Percentiles rank a stretch among this genome's conserved stretches.
phyloP scores from a whole-genome alignment of 64 coral and sea anemone genomes.

The Hydrozoanthus tunicans region DNA sequence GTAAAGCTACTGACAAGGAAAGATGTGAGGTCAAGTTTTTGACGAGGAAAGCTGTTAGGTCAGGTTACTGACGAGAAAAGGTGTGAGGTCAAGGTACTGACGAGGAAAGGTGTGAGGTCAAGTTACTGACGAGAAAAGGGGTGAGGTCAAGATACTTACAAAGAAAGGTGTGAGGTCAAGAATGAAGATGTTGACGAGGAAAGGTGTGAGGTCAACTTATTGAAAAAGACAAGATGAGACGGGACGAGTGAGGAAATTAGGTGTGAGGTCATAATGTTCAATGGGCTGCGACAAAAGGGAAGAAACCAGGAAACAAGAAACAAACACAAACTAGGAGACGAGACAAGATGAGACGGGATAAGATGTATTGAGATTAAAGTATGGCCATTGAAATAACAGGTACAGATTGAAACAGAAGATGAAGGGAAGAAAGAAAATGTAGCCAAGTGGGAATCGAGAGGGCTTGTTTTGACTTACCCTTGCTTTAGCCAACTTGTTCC shows the following conservation, averaged over 20 bases:
- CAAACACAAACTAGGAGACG: too few species aligned
- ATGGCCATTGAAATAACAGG: background rate
- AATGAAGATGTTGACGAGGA: too few species aligned
- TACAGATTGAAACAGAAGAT: background rate
- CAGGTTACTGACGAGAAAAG: background rate
- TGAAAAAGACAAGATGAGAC: background rate
- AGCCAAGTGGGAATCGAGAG: too few species aligned
- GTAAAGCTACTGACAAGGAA: background rate
- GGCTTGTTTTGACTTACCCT: constrained; percentile 47
- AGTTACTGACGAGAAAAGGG: too few species aligned
- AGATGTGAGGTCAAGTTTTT: too few species aligned
- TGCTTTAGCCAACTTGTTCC: constrained; percentile 77
- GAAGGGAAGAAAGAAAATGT: background rate
- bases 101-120: background rate
- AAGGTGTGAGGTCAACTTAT: too few species aligned
- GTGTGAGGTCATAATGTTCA: too few species aligned
- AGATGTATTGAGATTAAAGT: background rate
- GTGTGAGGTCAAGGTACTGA: background rate
- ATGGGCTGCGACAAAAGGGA: too few species aligned
- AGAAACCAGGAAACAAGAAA: too few species aligned
- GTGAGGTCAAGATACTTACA: too few species aligned
- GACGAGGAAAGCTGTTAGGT: background rate
- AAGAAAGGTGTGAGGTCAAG: too few species aligned
- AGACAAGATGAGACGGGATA: too few species aligned
- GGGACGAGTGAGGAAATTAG: background rate